Base-by-base conservation (phyloP, 1,140 invertebrate species). In the Aphis craccivora region DNA sequence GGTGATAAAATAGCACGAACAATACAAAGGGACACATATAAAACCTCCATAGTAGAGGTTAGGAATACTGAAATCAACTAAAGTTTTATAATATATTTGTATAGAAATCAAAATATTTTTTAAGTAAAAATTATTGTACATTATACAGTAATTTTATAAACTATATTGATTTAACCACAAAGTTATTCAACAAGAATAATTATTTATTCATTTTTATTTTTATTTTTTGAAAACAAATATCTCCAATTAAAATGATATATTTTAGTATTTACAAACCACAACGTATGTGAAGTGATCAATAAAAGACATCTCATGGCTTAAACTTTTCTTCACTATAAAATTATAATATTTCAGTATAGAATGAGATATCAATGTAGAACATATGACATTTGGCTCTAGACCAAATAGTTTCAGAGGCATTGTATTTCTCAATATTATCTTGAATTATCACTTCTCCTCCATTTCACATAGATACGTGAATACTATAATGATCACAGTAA, bases 381-480 rank as follows among this genome's bases (percentile, higher is more conserved):
- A n/a, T 40, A 43, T 87, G 30, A 18, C 25, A 87, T 87, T 87
- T 87, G 43, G 43, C 43, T 87, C 11, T 22, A n/a, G 6, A 87
- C 86, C 86, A 87, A 87, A 48, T 48, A 87, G 30, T 87, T 35
- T 25, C 37, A 83, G 37, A 83, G 37, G 81, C 81, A 37, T 8
- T 37, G 25, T 48, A 87, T 87, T 87, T 37, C 23, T 30, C 40
- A 45, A 23, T 40, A 84, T 43, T n/a, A 87, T 48, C 45, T 20
- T 48, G 5, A 87, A 48, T 48, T 48, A 87, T 87, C 45, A 51
- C 45, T 87, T 87, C 45, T 87, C 18, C 86, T 87, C 51, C 86
- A n/a, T 45, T 87, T 45, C 84, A 87, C 84, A 87, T 25, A 87
- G 37, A 84, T 84, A 43, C 23, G 6, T 37, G 9, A 84, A 43